Conservation (phyloP, 2,888 invertebrate genomes). For the Nematopogon swammerdamellus region DNA sequence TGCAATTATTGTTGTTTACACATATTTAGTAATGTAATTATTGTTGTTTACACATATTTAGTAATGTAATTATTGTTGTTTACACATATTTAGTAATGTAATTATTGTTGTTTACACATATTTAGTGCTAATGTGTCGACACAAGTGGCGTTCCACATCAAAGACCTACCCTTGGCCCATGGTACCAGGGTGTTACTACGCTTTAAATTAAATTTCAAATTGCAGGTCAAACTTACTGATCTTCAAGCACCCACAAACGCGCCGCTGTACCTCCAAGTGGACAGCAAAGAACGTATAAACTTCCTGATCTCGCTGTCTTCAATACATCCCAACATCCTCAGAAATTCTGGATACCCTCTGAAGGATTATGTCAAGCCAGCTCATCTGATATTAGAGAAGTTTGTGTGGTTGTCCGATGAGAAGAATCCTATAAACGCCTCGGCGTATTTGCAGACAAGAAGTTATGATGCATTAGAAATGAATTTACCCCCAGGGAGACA, state of each 20-base stretch:
- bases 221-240: conserved; percentile 15
- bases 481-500: conserved; percentile 34
- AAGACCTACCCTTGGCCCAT: too few relatives aligned
- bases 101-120: too few relatives aligned
- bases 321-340: conserved; percentile 31
- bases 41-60: too few relatives aligned
- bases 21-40: too few relatives aligned
- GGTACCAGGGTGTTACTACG: too few relatives aligned
- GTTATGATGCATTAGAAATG: conserved; percentile 28
- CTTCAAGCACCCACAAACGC: conserved; percentile 26
- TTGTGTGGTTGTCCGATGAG: conserved; percentile 34
- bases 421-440: conserved; percentile 21
- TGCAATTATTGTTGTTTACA: too few relatives aligned
- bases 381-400: conserved; percentile 31
- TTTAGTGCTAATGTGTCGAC: too few relatives aligned
- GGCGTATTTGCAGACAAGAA: conserved; percentile 25
- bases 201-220: neutral
- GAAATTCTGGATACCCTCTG: conserved; percentile 25
- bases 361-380: conserved; percentile 29
- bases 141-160: too few relatives aligned
- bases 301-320: conserved; percentile 25
- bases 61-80: too few relatives aligned
- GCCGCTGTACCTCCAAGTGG: conserved; percentile 40
- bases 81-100: too few relatives aligned
- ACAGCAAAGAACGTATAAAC: conserved; percentile 26